Conservation (phyloP, 2,888 invertebrate species). For the Sisyra terminalis region DNA sequence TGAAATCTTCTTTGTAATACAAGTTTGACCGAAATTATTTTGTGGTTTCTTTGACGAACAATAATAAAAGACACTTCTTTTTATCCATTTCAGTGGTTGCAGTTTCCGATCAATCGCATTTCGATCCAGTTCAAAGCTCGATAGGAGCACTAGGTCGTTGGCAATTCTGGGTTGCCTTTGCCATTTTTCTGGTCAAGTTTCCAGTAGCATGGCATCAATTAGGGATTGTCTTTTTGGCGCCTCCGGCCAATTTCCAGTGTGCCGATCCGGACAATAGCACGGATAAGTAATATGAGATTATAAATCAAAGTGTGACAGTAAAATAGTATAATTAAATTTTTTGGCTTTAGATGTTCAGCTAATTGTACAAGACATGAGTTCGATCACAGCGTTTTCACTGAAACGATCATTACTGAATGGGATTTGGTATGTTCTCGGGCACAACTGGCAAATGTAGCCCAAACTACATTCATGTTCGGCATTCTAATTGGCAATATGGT, state of each 20-base stretch:
- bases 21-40: too few species aligned
- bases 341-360: slow-evolving; percentile 24
- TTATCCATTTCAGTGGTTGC: too few species aligned
- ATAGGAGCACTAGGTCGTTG: slow-evolving; percentile 59
- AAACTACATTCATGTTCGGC: slow-evolving; percentile 63
- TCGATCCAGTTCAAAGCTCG: slow-evolving; percentile 48
- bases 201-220: slow-evolving; percentile 71
- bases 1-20: too few species aligned
- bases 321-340: background rate
- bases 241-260: slow-evolving; percentile 28
- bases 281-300: slow-evolving; percentile 21
- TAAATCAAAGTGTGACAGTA: too few species aligned
- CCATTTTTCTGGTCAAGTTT: slow-evolving; percentile 55
- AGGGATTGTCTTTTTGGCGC: slow-evolving; percentile 60
- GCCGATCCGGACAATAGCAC: slow-evolving; percentile 20
- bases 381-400: slow-evolving; percentile 46
- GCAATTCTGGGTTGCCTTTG: slow-evolving; percentile 54
- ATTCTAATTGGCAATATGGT: slow-evolving; percentile 57
- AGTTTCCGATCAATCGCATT: slow-evolving; percentile 12
- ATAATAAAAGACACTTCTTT: too few species aligned
- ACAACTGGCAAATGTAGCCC: slow-evolving; percentile 55
- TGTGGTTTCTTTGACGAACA: too few species aligned
- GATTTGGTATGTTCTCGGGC: slow-evolving; percentile 49
- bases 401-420: slow-evolving; percentile 63
- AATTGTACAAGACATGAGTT: slow-evolving; percentile 41